phyloP scores from a whole-genome alignment of 2,113 vertebrate genomes.

The Garra rufa region DNA sequence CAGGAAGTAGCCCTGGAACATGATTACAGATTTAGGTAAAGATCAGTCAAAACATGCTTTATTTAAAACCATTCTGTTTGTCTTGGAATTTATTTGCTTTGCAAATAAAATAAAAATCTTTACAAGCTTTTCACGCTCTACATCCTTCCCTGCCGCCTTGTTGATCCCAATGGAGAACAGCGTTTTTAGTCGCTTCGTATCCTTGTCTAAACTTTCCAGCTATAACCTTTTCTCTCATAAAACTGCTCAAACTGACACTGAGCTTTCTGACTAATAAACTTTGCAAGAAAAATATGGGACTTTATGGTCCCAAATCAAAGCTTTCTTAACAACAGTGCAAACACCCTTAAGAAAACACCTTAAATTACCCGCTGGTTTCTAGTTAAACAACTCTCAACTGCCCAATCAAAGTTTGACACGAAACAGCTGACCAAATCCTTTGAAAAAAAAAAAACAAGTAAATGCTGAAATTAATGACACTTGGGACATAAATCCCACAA shows the following conservation, averaged over 20 bases:
- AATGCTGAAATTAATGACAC: slow-evolving; percentile 13
- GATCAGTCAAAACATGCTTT: not conserved
- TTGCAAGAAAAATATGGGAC: slow-evolving; percentile 2
- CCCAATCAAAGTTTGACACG: slow-evolving; percentile 32
- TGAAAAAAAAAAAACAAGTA: not conserved
- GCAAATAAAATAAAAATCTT: slow-evolving; percentile 22
- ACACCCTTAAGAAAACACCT: slow-evolving; percentile 17
- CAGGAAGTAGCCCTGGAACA: not conserved
- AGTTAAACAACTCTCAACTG: slow-evolving; percentile 6
- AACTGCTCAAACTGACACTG: slow-evolving; percentile 20
- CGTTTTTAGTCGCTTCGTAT: not conserved
- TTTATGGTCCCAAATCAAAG: slow-evolving; percentile 9
- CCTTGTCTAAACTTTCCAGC: slow-evolving; percentile 36
- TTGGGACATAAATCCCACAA: slow-evolving; percentile 19
- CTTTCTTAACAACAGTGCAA: not conserved
- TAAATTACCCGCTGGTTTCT: slow-evolving; percentile 15
- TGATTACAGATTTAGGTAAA: not conserved
- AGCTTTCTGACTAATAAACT: slow-evolving; percentile 31
- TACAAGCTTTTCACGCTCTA: not conserved
- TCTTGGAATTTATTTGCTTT: slow-evolving; percentile 9
- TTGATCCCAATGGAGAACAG: not conserved
- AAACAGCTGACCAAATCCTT: slow-evolving; percentile 16
- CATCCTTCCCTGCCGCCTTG: not conserved
- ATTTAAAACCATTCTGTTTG: not conserved
- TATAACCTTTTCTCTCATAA: slow-evolving; percentile 27